phyloP scores from a whole-genome alignment of 35 echinoderm and acorn worm genomes.

The Lytechinus variegatus region DNA sequence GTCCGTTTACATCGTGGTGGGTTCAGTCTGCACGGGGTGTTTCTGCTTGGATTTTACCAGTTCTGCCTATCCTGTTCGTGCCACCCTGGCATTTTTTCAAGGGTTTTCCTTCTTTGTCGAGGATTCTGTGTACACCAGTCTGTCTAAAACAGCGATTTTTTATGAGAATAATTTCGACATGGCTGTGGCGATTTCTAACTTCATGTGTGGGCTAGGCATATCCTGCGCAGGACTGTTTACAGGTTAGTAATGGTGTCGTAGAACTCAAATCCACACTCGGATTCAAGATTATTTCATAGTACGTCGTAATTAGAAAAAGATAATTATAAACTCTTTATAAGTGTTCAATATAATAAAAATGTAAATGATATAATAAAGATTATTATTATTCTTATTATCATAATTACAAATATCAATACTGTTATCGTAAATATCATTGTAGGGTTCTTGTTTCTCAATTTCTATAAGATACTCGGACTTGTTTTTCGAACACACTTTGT shows the following conservation, averaged over 20 bases:
- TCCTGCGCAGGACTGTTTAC: background rate
- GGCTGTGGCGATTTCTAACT: background rate
- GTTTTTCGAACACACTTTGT: too few species aligned
- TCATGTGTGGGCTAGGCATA: background rate
- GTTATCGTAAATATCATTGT: too few species aligned
- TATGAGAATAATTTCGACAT: background rate
- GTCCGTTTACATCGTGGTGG: background rate
- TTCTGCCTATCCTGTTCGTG: background rate
- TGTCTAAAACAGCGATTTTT: background rate
- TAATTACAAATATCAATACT: too few species aligned
- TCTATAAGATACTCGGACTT: too few species aligned
- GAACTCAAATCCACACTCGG: too few species aligned
- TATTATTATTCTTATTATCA: too few species aligned
- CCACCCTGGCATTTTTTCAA: background rate
- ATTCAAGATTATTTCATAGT: too few species aligned
- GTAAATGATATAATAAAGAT: too few species aligned
- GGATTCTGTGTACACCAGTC: background rate
- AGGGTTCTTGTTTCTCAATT: too few species aligned
- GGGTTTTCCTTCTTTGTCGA: background rate
- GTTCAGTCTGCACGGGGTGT: background rate
- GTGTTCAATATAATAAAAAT: too few species aligned
- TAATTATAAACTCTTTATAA: too few species aligned
- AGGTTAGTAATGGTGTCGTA: background rate
- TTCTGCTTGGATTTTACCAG: background rate
- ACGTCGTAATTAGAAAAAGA: too few species aligned